Conservation (phyloP, 2,797 vertebrate genomes). For the Sebastes variabilis region DNA sequence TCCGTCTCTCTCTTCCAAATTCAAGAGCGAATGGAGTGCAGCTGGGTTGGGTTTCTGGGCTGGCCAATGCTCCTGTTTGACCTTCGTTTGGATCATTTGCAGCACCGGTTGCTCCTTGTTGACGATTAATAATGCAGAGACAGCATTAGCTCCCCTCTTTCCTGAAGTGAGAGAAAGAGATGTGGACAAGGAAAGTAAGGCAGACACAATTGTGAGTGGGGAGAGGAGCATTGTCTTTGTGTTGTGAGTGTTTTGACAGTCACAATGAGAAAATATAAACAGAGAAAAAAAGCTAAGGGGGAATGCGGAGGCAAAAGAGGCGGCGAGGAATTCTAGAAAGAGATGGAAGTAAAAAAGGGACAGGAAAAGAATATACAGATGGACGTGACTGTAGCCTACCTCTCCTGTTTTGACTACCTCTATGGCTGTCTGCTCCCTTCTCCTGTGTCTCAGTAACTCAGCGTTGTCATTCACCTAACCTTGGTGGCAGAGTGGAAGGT, state of each 20-base stretch:
- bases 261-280: constrained; percentile 3
- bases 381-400: constrained; percentile 21
- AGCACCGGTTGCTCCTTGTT: constrained; percentile 63
- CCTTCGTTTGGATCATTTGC: constrained; percentile 71
- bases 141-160: constrained; percentile 62
- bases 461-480: constrained; percentile 78
- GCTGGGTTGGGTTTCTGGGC: constrained; percentile 46
- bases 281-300: neutral
- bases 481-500: constrained; percentile 74
- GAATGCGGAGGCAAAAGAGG: neutral
- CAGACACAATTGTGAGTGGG: neutral
- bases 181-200: neutral
- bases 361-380: neutral
- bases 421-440: constrained; percentile 32
- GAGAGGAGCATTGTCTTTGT: neutral
- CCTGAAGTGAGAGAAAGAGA: constrained; percentile 46
- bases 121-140: constrained; percentile 75
- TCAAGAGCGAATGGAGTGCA: constrained; percentile 19
- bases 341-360: constrained; percentile 4
- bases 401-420: constrained; percentile 30
- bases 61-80: constrained; percentile 55
- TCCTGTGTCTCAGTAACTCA: constrained; percentile 62
- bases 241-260: neutral
- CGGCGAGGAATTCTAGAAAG: neutral
- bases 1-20: constrained; percentile 1